A percentile compares a stretch with the other conserved stretches of the same genome.
phyloP scores from a whole-genome alignment of 2,888 invertebrate species.

The Carabus problematicus region DNA sequence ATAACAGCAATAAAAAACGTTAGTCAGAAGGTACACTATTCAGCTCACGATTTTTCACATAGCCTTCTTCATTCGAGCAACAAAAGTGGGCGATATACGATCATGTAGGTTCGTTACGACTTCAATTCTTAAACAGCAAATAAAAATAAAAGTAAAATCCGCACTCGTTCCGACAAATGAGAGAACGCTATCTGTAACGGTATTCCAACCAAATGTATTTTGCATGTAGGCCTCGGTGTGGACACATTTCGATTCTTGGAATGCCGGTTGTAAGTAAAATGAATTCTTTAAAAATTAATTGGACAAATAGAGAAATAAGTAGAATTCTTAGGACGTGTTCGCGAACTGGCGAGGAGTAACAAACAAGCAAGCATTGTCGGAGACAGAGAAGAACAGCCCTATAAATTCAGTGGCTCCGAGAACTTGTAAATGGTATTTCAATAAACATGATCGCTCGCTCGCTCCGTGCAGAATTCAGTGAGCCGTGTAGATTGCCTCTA shows the following conservation, averaged over 20 bases:
- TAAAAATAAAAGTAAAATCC: neutral
- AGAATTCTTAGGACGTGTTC: no score
- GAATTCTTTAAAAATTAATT: slow-evolving; percentile 5
- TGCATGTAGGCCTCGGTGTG: slow-evolving; percentile 3
- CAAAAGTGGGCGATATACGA: slow-evolving; percentile 12
- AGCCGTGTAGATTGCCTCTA: slow-evolving; percentile 23
- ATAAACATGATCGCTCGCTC: slow-evolving; percentile 21
- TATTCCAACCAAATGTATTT: slow-evolving; percentile 14
- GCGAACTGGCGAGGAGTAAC: no score
- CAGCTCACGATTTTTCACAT: slow-evolving; percentile 9
- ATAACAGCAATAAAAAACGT: neutral
- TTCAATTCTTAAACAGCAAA: neutral
- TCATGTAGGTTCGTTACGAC: neutral
- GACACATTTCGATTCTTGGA: slow-evolving; percentile 2
- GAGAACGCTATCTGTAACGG: slow-evolving; percentile 9
- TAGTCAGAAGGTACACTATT: slow-evolving; percentile 11
- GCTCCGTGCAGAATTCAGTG: neutral
- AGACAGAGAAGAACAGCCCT: slow-evolving; percentile 1
- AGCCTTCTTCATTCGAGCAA: neutral
- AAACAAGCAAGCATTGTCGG: neutral
- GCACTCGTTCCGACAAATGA: neutral
- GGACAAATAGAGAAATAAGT: neutral
- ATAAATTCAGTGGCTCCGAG: slow-evolving; percentile 1
- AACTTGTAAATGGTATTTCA: slow-evolving; percentile 18
- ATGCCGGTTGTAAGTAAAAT: neutral